Percentiles rank a stretch among this genome's conserved stretches.
These are phyloP conservation scores for Calameuta filiformis DNA, from an alignment of 2,888 invertebrate species.

Conservation along the genomic window DNA sequence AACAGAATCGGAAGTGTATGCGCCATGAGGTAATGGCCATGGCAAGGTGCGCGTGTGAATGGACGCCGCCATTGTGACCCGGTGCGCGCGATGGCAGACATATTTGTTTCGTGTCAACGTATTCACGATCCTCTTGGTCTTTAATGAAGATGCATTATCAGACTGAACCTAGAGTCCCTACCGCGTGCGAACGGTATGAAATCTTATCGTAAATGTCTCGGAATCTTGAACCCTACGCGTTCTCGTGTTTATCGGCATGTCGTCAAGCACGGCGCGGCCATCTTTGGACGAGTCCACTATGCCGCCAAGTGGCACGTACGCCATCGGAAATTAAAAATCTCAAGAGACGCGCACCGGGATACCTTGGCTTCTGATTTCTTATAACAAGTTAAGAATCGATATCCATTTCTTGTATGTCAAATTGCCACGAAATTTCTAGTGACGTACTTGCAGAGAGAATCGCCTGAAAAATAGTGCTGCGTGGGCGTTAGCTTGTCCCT, in stretches of 20 bases:
- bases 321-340: not conserved
- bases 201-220: not conserved
- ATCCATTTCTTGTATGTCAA: not conserved
- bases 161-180: not conserved
- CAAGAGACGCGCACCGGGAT: not conserved
- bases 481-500: constrained; percentile 31
- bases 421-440: not conserved
- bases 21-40: constrained; percentile 17
- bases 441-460: not conserved
- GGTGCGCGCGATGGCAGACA: constrained; percentile 40
- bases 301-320: constrained; percentile 35
- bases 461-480: constrained; percentile 10
- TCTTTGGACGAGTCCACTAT: constrained; percentile 65
- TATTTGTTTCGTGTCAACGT: not conserved
- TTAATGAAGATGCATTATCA: not conserved
- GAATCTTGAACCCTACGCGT: not conserved
- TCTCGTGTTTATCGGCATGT: not conserved
- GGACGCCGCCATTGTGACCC: constrained; percentile 52
- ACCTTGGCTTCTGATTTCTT: not conserved
- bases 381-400: not conserved
- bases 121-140: not conserved
- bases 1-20: not conserved
- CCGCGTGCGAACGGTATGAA: not conserved
- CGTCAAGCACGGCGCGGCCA: constrained; percentile 34
- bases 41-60: constrained; percentile 29